phyloP scores from a whole-genome alignment of 2,888 invertebrate genomes.

The Sarcophaga carnaria region DNA sequence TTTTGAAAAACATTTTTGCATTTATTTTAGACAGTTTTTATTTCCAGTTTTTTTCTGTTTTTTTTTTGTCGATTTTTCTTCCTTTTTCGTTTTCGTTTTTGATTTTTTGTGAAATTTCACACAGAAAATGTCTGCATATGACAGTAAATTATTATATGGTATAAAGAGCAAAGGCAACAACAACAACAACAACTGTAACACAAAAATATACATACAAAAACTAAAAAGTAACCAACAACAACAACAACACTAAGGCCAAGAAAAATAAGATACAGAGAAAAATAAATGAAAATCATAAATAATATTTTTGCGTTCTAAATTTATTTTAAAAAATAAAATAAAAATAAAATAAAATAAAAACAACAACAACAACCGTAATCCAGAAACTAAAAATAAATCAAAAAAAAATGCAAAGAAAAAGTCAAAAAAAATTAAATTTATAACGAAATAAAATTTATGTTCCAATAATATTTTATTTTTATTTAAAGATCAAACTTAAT shows the following conservation, averaged over 20 bases:
- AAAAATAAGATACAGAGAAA: neutral
- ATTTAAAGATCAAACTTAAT: no score
- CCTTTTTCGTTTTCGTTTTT: no score
- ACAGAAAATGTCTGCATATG: constrained; percentile 17
- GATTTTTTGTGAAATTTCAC: neutral
- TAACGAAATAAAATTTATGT: no score
- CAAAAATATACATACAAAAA: neutral
- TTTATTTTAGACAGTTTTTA: neutral
- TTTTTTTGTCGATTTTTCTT: no score
- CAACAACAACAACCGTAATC: no score
- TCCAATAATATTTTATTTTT: no score
- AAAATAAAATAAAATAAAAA: no score
- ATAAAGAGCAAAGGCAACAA: constrained; percentile 6
- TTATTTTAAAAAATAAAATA: neutral
- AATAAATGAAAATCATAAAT: constrained; percentile 8
- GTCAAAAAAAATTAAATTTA: no score
- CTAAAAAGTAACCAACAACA: neutral
- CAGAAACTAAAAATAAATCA: no score
- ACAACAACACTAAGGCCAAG: constrained; percentile 22
- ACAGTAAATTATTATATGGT: constrained; percentile 35
- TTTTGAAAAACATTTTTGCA: constrained; percentile 1
- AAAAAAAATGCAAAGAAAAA: no score
- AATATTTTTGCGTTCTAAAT: neutral
- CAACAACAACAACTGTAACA: no score
- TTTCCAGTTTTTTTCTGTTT: no score